Conservation (phyloP, 2,888 invertebrate species). For the Protodeltote pygarga region DNA sequence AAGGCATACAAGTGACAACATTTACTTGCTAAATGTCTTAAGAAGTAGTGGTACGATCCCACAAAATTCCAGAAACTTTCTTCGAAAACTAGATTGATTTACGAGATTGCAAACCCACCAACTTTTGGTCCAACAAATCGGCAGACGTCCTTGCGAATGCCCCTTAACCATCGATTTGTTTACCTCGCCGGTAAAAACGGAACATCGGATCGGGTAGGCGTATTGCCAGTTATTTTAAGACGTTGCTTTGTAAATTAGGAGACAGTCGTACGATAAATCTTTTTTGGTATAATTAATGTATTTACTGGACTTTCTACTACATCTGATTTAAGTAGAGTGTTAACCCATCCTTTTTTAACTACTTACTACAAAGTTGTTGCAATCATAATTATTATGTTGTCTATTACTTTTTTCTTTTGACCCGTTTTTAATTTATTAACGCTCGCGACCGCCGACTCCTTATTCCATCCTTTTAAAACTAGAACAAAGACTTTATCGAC, state of each 20-base stretch:
- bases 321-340: slow-evolving; percentile 2
- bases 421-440: neutral
- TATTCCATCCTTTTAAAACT: slow-evolving; percentile 26
- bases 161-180: slow-evolving; percentile 58
- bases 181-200: slow-evolving; percentile 51
- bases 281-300: neutral
- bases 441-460: neutral
- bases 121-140: slow-evolving; percentile 19
- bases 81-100: slow-evolving; percentile 5
- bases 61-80: slow-evolving; percentile 1
- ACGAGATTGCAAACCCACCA: slow-evolving; percentile 9
- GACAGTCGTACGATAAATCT: neutral
- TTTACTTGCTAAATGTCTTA: neutral
- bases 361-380: no score
- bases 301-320: neutral
- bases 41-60: neutral
- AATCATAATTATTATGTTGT: no score
- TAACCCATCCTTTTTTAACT: neutral
- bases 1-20: neutral
- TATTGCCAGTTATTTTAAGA: slow-evolving; percentile 48
- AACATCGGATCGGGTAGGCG: slow-evolving; percentile 53
- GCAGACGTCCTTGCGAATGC: slow-evolving; percentile 46
- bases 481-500: slow-evolving; percentile 43
- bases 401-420: no score
- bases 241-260: slow-evolving; percentile 16